phyloP scores from a whole-genome alignment of 2,113 vertebrate genomes.

The Vicugna pacos region DNA sequence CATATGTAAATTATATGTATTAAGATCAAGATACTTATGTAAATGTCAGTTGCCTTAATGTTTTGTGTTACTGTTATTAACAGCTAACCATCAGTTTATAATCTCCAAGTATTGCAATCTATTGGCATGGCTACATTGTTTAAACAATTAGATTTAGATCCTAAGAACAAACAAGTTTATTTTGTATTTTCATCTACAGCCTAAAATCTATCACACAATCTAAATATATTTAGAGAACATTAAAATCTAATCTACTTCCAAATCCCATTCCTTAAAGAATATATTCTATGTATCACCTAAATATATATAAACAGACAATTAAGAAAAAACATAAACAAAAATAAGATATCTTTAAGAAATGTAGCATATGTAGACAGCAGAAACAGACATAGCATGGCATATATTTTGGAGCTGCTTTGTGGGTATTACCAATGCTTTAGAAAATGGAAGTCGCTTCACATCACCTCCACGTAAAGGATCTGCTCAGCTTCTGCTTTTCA shows the following conservation, averaged over 20 bases:
- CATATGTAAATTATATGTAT: slow-evolving; percentile 94
- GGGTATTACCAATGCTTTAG: background rate
- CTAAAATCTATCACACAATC: slow-evolving; percentile 79
- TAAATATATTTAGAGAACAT: slow-evolving; percentile 81
- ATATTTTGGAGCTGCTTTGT: background rate
- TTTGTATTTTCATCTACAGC: slow-evolving; percentile 79
- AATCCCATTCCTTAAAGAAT: slow-evolving; percentile 40
- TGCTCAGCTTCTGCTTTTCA: background rate
- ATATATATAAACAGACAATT: slow-evolving; percentile 28
- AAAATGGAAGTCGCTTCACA: background rate
- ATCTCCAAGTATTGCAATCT: slow-evolving; percentile 88
- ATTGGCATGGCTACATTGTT: slow-evolving; percentile 80
- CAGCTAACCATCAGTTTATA: slow-evolving; percentile 90
- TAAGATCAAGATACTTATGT: slow-evolving; percentile 94
- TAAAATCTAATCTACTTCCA: slow-evolving; percentile 72
- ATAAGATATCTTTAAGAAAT: slow-evolving; percentile 45
- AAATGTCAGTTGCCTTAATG: slow-evolving; percentile 93
- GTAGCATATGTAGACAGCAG: background rate
- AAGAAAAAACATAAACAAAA: slow-evolving; percentile 13
- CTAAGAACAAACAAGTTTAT: slow-evolving; percentile 86
- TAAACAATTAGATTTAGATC: slow-evolving; percentile 87
- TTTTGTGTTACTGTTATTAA: slow-evolving; percentile 92
- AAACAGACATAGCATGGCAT: background rate
- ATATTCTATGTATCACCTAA: background rate
- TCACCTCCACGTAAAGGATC: background rate